Base-by-base conservation (phyloP, 1,140 invertebrate genomes). In the Leptonema lineaticorne region DNA sequence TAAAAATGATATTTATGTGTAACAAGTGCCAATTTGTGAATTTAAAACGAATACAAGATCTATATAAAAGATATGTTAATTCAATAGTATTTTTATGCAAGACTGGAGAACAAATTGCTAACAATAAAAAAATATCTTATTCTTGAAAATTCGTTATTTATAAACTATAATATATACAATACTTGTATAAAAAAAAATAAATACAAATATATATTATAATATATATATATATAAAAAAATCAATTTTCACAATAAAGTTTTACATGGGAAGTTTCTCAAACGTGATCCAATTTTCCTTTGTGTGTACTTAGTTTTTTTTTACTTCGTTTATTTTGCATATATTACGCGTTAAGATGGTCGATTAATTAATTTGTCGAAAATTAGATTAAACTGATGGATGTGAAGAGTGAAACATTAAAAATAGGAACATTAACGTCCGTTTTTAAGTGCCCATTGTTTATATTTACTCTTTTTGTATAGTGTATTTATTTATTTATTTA, bases 401-500 rank as follows among this genome's bases (percentile, higher is more conserved):
- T 24, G 22, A 22, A 33, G 5, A 53, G 50, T 53, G 27, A 53
- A 20, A 53, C 27, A 24, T 53, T 53, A 53, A 53, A 53, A 26
- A 8, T 53, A n/a, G n/a, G n/a, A 22, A 53, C 50, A 22, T 53
- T 53, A 53, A 26, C 20, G 50, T 53, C 50, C 50, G 50, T 26
- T 53, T 53, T 53, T 53, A 53, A 53, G 50, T 53, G 22, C 9
- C 50, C 50, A 53, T 53, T 53, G 50, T 53, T 53, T 41, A 16
- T 11, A 11, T n/a, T n/a, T n/a, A n/a, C n/a, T n/a, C n/a, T n/a
- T n/a, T n/a, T n/a, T n/a, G n/a, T n/a, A n/a, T n/a, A n/a, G n/a
- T n/a, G n/a, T n/a, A n/a, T n/a, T n/a, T n/a, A n/a, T n/a, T n/a
- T n/a, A n/a, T n/a, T n/a, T n/a, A n/a, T n/a, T n/a, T n/a, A n/a